A percentile compares a stretch with the other conserved stretches of the same genome.
These are phyloP conservation scores for Arctocebus calabarensis DNA, from an alignment of 2,797 vertebrate genomes.

Conservation along the genomic window DNA sequence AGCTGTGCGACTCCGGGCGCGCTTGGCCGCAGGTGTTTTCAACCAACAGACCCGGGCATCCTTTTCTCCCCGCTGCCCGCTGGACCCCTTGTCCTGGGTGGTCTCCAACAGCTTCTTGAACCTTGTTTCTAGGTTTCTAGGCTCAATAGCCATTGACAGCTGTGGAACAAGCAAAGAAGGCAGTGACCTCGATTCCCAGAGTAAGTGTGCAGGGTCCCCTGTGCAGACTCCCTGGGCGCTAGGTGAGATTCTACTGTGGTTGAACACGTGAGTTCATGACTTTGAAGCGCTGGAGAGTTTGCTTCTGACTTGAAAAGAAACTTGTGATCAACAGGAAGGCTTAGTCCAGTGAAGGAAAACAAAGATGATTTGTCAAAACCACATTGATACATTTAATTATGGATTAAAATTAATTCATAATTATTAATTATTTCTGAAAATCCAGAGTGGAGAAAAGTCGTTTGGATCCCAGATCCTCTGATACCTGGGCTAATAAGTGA, in stretches of 20 bases:
- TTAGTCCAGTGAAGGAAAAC: conserved; percentile 41
- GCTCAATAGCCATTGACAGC: conserved; percentile 58
- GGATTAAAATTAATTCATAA: too few species aligned
- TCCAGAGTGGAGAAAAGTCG: background rate
- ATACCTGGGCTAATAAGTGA: background rate
- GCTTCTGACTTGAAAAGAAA: conserved; percentile 63
- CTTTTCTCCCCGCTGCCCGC: background rate
- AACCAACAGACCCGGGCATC: background rate
- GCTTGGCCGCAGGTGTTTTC: background rate
- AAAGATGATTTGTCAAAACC: conserved; percentile 19
- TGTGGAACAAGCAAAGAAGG: conserved; percentile 55
- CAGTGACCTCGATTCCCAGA: conserved; percentile 53
- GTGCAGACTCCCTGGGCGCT: conserved; percentile 65
- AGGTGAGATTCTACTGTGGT: conserved; percentile 73
- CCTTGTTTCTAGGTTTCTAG: background rate
- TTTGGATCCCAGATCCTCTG: background rate
- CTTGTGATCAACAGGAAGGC: conserved; percentile 20
- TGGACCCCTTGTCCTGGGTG: background rate
- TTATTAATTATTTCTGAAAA: background rate
- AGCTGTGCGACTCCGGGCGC: background rate
- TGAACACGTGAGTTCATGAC: conserved; percentile 79
- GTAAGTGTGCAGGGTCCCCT: conserved; percentile 35
- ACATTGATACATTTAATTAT: background rate
- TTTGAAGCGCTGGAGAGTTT: conserved; percentile 76
- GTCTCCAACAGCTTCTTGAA: conserved; percentile 3